Evolutionary conservation across 2,113 vertebrate species (phyloP), one percentile per base, ranked within the genome.

Genomic region (Vireo altiloquus): DNA sequence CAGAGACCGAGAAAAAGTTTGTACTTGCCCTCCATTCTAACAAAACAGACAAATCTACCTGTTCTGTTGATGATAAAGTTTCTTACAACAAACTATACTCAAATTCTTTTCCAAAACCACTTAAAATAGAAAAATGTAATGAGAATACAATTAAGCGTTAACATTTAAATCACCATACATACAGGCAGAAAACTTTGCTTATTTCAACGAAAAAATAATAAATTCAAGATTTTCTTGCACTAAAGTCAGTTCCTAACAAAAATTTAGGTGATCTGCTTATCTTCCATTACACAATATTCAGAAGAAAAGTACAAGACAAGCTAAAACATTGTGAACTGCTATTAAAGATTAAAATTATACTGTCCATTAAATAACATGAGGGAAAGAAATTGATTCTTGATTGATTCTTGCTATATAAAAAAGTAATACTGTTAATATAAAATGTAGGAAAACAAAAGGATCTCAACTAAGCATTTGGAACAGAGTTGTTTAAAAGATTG

Each of bases 321-420:
- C 40, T 14, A 42, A 42, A 42, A 42, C 40, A 13, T 42, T 42
- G 40, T 42, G 14, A 42, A 42, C 40, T 42, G 12, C 40, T 13
- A 42, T 42, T 42, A 42, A 42, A 42, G 40, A 42, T 42, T 42
- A 13, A 42, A 42, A 42, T 42, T 11, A 42, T 42, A 42, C 13
- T 42, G 40, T 13, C 40, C 40, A 42, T 42, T 42, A 42, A 78
- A 7, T 52, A 72, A 71, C 39, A 47, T 0, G 7, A 64, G 3
- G 16, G 15, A 83, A 72, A 86, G 14, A 65, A 93, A 53, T 0
- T 3, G 1, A 5, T 11, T 37, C 35, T 0, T 6, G 3, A 24
- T 5, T 37, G 28, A 53, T 49, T 64, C 39, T 68, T 53, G 27
- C 40, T 59, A 31, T 7, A 4, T 7, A 83, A 44, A 7, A 35